Conservation (phyloP, 2,113 vertebrate genomes). For the Kobus ellipsiprymnus region DNA sequence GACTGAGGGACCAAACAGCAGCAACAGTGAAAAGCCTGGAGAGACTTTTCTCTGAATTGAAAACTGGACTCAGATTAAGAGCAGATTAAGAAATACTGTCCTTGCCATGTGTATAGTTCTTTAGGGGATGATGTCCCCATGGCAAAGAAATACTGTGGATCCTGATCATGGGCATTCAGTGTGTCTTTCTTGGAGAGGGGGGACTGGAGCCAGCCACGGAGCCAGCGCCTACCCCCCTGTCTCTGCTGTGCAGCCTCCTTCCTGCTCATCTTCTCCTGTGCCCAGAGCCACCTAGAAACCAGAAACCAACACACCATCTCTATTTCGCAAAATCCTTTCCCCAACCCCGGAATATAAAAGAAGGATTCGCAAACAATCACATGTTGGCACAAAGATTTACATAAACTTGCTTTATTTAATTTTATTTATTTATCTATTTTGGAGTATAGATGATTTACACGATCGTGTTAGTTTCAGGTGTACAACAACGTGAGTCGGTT, state of each 20-base stretch:
- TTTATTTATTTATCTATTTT: background rate
- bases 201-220: rapidly evolving
- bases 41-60: background rate
- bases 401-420: background rate
- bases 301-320: background rate
- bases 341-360: background rate
- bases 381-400: background rate
- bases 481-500: background rate
- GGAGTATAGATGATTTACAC: background rate
- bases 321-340: background rate
- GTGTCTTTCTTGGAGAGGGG: background rate
- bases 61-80: constrained; percentile 9
- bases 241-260: no score
- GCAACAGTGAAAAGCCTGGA: background rate
- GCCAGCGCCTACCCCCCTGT: background rate
- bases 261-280: background rate
- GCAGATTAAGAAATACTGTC: background rate
- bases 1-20: background rate
- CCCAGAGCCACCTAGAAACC: background rate
- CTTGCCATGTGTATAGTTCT: background rate
- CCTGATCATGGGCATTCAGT: background rate
- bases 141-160: background rate
- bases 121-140: background rate
- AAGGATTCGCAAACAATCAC: background rate
- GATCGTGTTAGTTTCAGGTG: background rate